These are phyloP conservation scores for Dascyllus trimaculatus DNA, from an alignment of 2,113 vertebrate species.

Conservation along the genomic window DNA sequence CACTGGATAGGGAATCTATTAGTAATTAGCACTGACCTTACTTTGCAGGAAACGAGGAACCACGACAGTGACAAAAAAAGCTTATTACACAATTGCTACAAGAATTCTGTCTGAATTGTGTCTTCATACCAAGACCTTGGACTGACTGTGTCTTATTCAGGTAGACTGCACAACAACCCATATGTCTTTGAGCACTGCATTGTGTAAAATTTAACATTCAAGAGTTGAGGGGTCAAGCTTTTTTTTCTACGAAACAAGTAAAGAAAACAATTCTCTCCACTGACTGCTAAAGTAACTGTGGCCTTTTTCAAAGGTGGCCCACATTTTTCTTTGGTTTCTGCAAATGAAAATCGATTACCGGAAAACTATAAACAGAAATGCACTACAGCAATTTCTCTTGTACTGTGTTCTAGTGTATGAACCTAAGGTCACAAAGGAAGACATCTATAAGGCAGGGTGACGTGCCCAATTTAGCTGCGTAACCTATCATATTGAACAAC, in stretches of 20 bases:
- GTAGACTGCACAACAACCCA: constrained; percentile 17
- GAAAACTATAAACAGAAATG: constrained; percentile 64
- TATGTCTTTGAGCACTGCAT: not conserved
- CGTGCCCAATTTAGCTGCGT: constrained; percentile 49
- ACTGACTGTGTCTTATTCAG: constrained; percentile 17
- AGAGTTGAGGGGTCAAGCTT: not conserved
- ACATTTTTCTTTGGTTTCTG: constrained; percentile 43
- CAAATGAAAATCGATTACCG: constrained; percentile 67
- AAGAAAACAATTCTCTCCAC: constrained; percentile 15
- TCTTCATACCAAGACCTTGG: constrained; percentile 29
- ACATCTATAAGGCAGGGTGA: constrained; percentile 44
- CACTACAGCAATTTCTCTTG: constrained; percentile 43
- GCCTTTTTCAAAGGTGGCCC: constrained; percentile 38
- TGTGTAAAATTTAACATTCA: constrained; percentile 18
- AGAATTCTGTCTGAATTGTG: constrained; percentile 15
- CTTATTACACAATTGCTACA: not conserved
- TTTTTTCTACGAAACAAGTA: constrained; percentile 3
- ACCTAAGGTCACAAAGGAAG: constrained; percentile 54
- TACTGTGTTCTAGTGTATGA: constrained; percentile 10
- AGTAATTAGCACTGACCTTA: constrained; percentile 55
- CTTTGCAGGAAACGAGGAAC: constrained; percentile 36
- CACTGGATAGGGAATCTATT: constrained; percentile 27
- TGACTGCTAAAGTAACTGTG: constrained; percentile 46
- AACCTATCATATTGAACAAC: constrained; percentile 49
- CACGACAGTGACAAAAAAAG: not conserved